Evolutionary conservation across 2,797 vertebrate species (phyloP).

Genomic region (Perodicticus potto): DNA sequence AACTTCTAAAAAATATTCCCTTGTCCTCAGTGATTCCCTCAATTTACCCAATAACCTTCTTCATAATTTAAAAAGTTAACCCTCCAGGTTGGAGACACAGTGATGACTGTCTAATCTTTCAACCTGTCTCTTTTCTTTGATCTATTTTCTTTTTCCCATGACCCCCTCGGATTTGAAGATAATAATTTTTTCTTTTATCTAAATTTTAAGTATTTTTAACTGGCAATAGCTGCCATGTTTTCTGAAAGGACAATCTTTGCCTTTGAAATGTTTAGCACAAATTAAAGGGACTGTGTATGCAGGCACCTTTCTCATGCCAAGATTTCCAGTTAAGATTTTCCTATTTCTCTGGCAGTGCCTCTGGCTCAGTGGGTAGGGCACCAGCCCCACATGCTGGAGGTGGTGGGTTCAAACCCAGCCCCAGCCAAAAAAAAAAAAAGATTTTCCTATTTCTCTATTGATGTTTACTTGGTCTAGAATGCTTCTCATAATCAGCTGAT

Average conservation of each 20-base stretch:
- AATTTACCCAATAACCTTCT: background rate
- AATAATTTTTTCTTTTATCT: background rate
- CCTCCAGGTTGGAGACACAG: rapidly evolving
- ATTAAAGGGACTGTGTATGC: background rate
- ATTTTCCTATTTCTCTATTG: too few species aligned
- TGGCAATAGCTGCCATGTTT: background rate
- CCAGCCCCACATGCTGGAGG: too few species aligned
- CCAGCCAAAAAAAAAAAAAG: too few species aligned
- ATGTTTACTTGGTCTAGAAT: too few species aligned
- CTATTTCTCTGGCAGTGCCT: too few species aligned
- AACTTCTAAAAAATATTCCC: background rate
- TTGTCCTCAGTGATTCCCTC: background rate
- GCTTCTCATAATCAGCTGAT: too few species aligned
- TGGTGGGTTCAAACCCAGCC: too few species aligned
- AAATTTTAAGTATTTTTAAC: background rate
- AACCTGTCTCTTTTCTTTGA: background rate
- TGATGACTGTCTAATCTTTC: background rate
- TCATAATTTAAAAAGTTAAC: background rate
- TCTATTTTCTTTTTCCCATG: background rate
- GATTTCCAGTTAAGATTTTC: too few species aligned
- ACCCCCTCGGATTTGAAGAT: background rate
- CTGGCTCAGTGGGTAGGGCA: too few species aligned
- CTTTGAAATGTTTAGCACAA: background rate
- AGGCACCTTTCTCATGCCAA: too few species aligned
- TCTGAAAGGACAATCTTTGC: background rate